phyloP scores from a whole-genome alignment of 2,113 vertebrate genomes.

The Suncus etruscus region DNA sequence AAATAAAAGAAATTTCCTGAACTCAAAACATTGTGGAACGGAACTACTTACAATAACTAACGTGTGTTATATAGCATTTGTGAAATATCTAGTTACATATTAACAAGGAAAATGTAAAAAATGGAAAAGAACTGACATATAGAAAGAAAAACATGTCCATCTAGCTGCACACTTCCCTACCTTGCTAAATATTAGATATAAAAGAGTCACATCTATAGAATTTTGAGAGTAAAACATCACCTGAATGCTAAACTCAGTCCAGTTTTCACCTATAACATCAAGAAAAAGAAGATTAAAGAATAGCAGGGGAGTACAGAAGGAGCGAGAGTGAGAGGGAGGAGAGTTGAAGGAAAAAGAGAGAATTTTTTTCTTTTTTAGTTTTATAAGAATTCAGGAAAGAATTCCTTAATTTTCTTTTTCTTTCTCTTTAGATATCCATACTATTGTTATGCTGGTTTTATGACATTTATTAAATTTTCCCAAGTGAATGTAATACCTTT shows the following conservation, averaged over 20 bases:
- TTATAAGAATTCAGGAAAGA: not conserved
- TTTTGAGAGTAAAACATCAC: not conserved
- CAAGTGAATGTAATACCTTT: not conserved
- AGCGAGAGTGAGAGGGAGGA: not conserved
- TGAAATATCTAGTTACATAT: not conserved
- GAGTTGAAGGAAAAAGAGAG: no score
- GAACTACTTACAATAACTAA: not conserved
- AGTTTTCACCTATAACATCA: slow-evolving; percentile 1
- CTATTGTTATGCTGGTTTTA: not conserved
- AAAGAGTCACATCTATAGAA: not conserved
- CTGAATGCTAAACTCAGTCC: not conserved
- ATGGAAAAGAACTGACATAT: not conserved
- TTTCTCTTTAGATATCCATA: not conserved
- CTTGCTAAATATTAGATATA: not conserved
- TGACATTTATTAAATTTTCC: not conserved
- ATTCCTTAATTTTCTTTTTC: not conserved
- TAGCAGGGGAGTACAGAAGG: not conserved
- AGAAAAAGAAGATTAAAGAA: not conserved
- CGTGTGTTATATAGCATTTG: not conserved
- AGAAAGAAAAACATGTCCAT: not conserved
- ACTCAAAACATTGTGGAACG: not conserved
- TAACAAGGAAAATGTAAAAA: not conserved
- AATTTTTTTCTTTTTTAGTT: not conserved
- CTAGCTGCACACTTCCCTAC: not conserved
- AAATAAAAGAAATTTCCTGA: not conserved